These are phyloP conservation scores for Drosophila pegasa DNA, from an alignment of 2,888 invertebrate genomes.

Conservation along the genomic window DNA sequence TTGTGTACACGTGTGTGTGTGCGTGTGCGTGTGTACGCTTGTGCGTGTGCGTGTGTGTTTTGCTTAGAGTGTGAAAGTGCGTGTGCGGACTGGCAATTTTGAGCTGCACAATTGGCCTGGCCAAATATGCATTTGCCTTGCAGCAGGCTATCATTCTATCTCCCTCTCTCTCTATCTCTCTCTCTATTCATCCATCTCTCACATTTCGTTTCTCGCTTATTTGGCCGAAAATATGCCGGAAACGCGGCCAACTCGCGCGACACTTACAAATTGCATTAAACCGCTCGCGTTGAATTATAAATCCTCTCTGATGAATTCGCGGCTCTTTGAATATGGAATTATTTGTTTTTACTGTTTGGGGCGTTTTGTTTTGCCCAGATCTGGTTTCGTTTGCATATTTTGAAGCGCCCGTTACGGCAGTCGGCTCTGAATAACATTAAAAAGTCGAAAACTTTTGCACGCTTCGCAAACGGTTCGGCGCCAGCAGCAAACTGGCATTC, in stretches of 20 bases:
- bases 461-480: slow-evolving; percentile 8
- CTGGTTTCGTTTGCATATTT: slow-evolving; percentile 49
- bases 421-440: slow-evolving; percentile 26
- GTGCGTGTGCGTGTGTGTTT: not conserved
- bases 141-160: slow-evolving; percentile 5
- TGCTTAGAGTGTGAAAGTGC: slow-evolving; percentile 2
- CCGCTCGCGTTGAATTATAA: slow-evolving; percentile 54
- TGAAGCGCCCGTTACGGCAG: slow-evolving; percentile 15
- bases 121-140: slow-evolving; percentile 36
- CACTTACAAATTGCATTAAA: slow-evolving; percentile 75
- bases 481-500: slow-evolving; percentile 1
- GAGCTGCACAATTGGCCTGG: slow-evolving; percentile 33
- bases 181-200: not conserved
- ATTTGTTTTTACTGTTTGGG: slow-evolving; percentile 19
- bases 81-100: slow-evolving; percentile 48
- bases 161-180: not conserved
- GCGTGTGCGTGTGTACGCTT: not conserved
- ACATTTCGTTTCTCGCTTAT: too few species aligned
- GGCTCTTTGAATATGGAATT: slow-evolving; percentile 36
- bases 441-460: slow-evolving; percentile 27
- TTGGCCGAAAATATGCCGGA: slow-evolving; percentile 44
- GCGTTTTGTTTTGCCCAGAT: slow-evolving; percentile 15
- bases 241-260: slow-evolving; percentile 43
- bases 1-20: not conserved
- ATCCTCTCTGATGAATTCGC: slow-evolving; percentile 42